Base-by-base conservation (phyloP, 2,888 invertebrate species). In the Lithodes maja region DNA sequence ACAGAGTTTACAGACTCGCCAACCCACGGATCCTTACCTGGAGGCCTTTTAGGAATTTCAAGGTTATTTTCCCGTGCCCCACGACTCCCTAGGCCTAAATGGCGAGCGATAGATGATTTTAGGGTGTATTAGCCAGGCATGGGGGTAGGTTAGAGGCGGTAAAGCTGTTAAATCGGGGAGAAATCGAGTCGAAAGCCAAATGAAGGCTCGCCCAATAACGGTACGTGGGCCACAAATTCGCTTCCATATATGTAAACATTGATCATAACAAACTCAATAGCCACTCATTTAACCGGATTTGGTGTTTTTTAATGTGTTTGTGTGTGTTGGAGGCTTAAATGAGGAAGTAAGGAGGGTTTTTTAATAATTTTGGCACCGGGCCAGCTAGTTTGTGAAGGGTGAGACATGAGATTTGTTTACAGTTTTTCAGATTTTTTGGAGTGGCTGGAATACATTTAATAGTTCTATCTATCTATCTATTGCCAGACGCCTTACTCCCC, bases 1-100 rank as follows among this genome's bases (percentile, higher is more conserved):
- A 50, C 85, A 55, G 75, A 71, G 75, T 52, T 75, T 75, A 74
- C 50, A 74, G 53, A 17, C 17, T 33, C 12, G 12, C 12, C 61
- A 7, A 79, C 50, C 78, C 50, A 50, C 52, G 81, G 33, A 52
- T 52, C 33, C 33, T 83, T 77, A 68, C 85, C 50, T 78, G 78
- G 52, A 78, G 85, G 68, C 78, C 49, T n/a, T 55, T 71, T 52
- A n/a, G 84, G 75, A 75, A 54, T 49, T 55, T 68, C 78, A 78
- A 61, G 80, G 80, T 81, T 81, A 81, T 81, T 61, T 81, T 81
- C 33, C 33, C 33, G 33, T 33, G 33, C 33, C 33, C 33, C 33
- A 33, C 33, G 33, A 33, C 33, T 33, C 33, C 33, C 33, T 33
- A 33, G 80, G 55, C 61, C 61, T 7, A 33, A 52, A 52, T 3